These are phyloP conservation scores for Heliconius himera DNA, from an alignment of 1,140 invertebrate species.

Conservation along the genomic window DNA sequence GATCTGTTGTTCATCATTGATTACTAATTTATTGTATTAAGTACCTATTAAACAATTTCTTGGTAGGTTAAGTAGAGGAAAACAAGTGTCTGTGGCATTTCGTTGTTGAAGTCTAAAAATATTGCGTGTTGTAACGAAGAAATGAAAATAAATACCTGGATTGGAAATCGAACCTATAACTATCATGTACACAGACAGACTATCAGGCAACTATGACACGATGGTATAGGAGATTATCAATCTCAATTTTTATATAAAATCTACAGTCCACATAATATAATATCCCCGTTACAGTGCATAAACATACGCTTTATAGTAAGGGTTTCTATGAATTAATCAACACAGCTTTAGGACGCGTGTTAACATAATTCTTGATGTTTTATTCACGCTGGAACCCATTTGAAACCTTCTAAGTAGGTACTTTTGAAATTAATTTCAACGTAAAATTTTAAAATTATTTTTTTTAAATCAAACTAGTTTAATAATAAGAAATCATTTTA, in stretches of 20 bases:
- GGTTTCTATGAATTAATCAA: conserved; percentile 47
- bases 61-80: not conserved
- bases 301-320: conserved; percentile 24
- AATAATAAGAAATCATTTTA: not conserved
- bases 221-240: not conserved
- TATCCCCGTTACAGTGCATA: conserved; percentile 22
- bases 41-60: not conserved
- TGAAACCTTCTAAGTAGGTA: not conserved
- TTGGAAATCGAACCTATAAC: no score
- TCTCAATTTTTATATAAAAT: not conserved
- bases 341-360: conserved; percentile 40
- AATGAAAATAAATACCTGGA: no score
- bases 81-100: not conserved
- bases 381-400: conserved; percentile 35
- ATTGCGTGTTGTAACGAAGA: no score
- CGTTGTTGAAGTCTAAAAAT: no score
- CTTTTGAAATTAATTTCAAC: not conserved
- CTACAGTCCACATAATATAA: not conserved
- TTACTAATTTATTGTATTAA: no score
- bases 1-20: no score
- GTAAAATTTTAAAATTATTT: no score
- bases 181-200: no score
- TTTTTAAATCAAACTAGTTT: not conserved
- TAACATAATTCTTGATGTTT: conserved; percentile 50
- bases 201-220: no score